Base-by-base conservation (phyloP, 2,113 vertebrate species). In the Corynorhinus townsendii region DNA sequence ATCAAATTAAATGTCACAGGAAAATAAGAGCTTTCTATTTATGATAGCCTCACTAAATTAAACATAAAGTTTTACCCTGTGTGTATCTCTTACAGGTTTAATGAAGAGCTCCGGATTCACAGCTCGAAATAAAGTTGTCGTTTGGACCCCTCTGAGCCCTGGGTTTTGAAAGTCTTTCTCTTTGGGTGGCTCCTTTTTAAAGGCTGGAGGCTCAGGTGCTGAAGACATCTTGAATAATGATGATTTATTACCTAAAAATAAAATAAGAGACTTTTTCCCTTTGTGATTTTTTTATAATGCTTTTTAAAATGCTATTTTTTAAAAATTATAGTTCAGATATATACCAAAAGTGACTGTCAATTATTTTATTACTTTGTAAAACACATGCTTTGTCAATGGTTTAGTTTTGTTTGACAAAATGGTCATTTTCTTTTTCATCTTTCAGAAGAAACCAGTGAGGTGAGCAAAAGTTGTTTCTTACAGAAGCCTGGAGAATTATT, bases 91-190 rank as follows among this genome's bases (percentile, higher is more conserved):
- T 98, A 99, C 99, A 40, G 99, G 99, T 98, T 98, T 99, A 88
- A 99, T 99, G 98, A 99, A 99, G 95, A 99, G 99, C 96, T 99
- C 99, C 1, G 99, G 99, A 96, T 99, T 99, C 73, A 99, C 98
- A 4, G 99, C 99, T 86, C 99, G 98, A 98, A 99, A 99, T 33
- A 99, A 97, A 1, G 98, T 98, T 30, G 99, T 99, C n/a, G 99
- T 99, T 77, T 92, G 97, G 0, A 98, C 98, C 0, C 97, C 98
- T 89, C 99, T 99, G 95, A 99, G 97, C 43, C 99, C 99, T 2
- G 99, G 98, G 3, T 92, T 98, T 95, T 86, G 93, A 97, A 93
- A 98, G 3, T 97, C 98, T 83, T 97, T 98, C 35, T 98, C 98
- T 92, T 96, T 98, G 16, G 95, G 35, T 11, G 76, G n/a, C 91